Evolutionary conservation across 2,797 vertebrate genomes (phyloP).

Genomic region (Xerus rutilus): DNA sequence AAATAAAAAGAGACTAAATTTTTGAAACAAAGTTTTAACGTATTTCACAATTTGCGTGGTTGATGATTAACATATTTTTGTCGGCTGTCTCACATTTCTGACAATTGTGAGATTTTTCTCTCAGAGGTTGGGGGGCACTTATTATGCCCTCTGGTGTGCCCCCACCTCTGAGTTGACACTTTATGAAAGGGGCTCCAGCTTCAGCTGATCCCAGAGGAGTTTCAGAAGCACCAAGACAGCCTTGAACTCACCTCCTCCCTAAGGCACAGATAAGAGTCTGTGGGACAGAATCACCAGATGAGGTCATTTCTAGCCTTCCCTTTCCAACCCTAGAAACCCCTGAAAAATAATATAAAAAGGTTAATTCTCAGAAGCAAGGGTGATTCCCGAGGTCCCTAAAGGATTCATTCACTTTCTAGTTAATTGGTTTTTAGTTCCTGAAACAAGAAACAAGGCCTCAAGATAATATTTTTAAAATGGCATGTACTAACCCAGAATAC

Average conservation of each 20-base stretch:
- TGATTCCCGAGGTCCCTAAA: not conserved
- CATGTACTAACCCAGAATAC: not conserved
- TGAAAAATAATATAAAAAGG: not conserved
- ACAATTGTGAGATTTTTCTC: not conserved
- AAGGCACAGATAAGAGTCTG: not conserved
- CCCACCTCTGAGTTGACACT: not conserved
- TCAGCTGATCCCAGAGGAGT: not conserved
- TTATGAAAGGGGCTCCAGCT: not conserved
- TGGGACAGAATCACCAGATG: not conserved
- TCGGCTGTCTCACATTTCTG: conserved; percentile 7
- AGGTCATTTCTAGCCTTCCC: not conserved
- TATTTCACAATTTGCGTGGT: not conserved
- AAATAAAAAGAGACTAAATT: not conserved
- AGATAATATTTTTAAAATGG: conserved; percentile 42
- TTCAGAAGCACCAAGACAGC: not conserved
- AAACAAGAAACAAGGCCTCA: conserved; percentile 43
- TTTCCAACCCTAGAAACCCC: not conserved
- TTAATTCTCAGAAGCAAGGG: not conserved
- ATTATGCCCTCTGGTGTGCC: not conserved
- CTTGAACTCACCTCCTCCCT: not conserved
- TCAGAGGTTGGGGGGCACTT: not conserved
- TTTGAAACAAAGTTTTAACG: conserved; percentile 27
- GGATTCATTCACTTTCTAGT: conserved; percentile 12
- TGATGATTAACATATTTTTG: conserved; percentile 9
- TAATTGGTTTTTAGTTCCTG: conserved; percentile 32